Evolutionary conservation across 2,888 invertebrate genomes (phyloP), one percentile per base, ranked within the genome.

Genomic region (Orchesella flavescens): DNA sequence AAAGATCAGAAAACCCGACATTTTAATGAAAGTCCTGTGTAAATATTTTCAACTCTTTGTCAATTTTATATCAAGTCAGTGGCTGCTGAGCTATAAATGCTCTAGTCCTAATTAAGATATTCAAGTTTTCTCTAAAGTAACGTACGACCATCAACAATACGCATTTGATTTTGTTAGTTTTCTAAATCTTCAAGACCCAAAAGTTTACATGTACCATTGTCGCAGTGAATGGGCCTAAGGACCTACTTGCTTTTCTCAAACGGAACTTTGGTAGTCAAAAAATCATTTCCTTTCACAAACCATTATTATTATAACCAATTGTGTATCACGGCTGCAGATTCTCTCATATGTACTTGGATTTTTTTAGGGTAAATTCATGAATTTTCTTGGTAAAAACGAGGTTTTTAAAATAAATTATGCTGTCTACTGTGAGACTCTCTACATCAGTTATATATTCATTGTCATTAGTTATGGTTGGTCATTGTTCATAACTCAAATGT

Each of bases 401-500:
- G 10, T 23, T 69, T n/a, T 21, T 17, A 49, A 68, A 68, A 68
- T 24, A 69, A 69, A 69, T 69, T 72, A 34, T 17, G 17, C 19
- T 72, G 72, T 57, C 57, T 34, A n/a, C 21, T 23, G 3, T 34
- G n/a, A 44, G 53, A 49, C 53, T 69, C 13, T 13, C 49, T 10
- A 34, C 34, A 72, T 72, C 69, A 21, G 49, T 43, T 24, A n/a
- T 24, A 63, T 43, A 68, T 23, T 68, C 44, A 66, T 23, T 61
- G 49, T 19, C 63, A 74, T 74, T 74, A 65, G 74, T 74, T 63
- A 74, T 74, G 74, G 74, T 49, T 63, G 63, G 49, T 74, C 74
- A 24, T n/a, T 53, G 74, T 63, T 46, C 65, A 74, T 53, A 74
- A 53, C 61, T 74, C 74, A 74, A 63, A 74, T 74, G 74, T 74